Evolutionary conservation across 2,888 invertebrate species (phyloP).

Genomic region (Cephus spinipes): DNA sequence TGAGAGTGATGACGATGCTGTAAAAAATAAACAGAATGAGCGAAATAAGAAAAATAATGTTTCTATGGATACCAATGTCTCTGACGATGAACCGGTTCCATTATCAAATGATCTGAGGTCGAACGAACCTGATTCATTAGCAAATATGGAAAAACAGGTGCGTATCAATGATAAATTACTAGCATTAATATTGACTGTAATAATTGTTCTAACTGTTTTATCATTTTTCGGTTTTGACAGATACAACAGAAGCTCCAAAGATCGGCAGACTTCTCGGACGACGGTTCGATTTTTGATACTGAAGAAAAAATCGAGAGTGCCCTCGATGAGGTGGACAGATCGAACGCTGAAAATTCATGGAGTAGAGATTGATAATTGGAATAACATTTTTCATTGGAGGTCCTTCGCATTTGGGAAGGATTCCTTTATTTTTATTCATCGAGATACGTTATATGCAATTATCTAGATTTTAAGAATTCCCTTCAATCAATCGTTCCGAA

Average conservation of each 20-base stretch:
- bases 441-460: not conserved
- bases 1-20: slow-evolving; percentile 8
- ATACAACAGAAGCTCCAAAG: not conserved
- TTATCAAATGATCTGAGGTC: not conserved
- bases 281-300: slow-evolving; percentile 31
- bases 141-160: not conserved
- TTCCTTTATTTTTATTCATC: not conserved
- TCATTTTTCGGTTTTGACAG: not conserved
- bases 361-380: not conserved
- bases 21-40: slow-evolving; percentile 13
- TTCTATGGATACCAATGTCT: slow-evolving; percentile 6
- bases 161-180: not conserved
- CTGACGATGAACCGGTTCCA: slow-evolving; percentile 1
- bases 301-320: slow-evolving; percentile 23
- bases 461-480: not conserved
- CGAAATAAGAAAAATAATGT: slow-evolving; percentile 15
- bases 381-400: not conserved
- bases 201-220: not conserved
- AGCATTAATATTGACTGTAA: not conserved
- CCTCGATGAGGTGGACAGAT: slow-evolving; percentile 17
- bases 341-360: slow-evolving; percentile 8
- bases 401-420: not conserved
- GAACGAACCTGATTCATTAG: not conserved
- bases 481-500: slow-evolving; percentile 4
- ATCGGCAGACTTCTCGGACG: slow-evolving; percentile 23